Evolutionary conservation across 2,797 vertebrate genomes (phyloP), one percentile per base, ranked within the genome.

Genomic region (Falco biarmicus): DNA sequence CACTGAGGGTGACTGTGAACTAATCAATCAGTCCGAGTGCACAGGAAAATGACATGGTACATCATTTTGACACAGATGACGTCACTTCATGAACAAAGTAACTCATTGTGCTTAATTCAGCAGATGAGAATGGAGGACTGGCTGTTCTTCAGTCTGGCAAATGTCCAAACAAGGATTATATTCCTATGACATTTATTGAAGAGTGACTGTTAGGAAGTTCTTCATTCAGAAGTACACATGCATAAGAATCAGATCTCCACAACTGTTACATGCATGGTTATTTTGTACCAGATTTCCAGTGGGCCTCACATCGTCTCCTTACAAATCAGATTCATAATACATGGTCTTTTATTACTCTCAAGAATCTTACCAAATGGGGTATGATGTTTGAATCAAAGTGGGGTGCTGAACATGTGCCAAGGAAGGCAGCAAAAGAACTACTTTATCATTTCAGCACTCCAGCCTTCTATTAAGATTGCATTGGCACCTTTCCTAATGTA

Each of bases 401-500:
- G 53, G 83, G 61, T 84, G 47, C 79, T 95, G 86, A 97, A 92
- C 41, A 20, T 19, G 41, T 89, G 96, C 96, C 96, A 97, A 96
- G 64, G 39, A 37, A 95, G 73, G 81, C 82, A 96, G 94, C 56
- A 70, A 92, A 95, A 95, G 76, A 75, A 61, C 31, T 78, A 84
- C 73, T 64, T 92, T 76, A 94, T 95, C 60, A 95, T 97, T 97
- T 95, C 90, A 96, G 87, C 66, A 93, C 78, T 97, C 97, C 85
- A 96, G 93, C 87, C 83, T 92, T 92, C 96, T 96, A 83, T 92
- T 92, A 91, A 88, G 89, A 97, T 94, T 98, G 74, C 80, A 86
- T 93, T 98, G 97, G 97, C 97, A 95, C 63, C 54, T 71, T 91
- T 97, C 96, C 97, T 98, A 97, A 97, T 90, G 91, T n/a, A 73